phyloP scores from a whole-genome alignment of 2,797 vertebrate genomes.

The Hippopotamyrus pictus region DNA sequence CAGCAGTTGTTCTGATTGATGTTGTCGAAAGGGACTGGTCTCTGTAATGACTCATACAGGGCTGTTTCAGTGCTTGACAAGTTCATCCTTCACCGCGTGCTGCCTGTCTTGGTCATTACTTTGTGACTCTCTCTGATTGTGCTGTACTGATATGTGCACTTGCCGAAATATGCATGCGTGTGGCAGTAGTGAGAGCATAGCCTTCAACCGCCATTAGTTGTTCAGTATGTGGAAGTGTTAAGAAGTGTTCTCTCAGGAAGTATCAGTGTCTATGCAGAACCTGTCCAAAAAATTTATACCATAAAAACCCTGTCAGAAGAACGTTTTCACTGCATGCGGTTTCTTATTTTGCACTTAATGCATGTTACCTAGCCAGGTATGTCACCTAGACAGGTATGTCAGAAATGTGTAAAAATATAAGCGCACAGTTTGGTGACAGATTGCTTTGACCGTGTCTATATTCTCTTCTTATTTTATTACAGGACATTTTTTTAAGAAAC shows the following conservation, averaged over 20 bases:
- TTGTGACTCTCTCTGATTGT: not conserved
- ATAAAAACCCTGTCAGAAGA: not conserved
- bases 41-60: constrained; percentile 52
- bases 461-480: constrained; percentile 33
- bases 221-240: not conserved
- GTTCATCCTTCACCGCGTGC: not conserved
- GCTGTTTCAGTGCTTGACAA: constrained; percentile 1
- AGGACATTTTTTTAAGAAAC: constrained; percentile 84
- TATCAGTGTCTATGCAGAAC: not conserved
- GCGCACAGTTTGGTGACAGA: not conserved
- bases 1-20: constrained; percentile 64
- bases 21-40: constrained; percentile 59
- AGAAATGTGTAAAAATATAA: not conserved
- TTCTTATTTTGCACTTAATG: not conserved
- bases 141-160: not conserved
- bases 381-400: too few relatives aligned
- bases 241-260: not conserved
- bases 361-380: not conserved
- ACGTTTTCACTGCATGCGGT: not conserved
- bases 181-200: not conserved
- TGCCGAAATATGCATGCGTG: not conserved
- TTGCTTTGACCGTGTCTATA: not conserved
- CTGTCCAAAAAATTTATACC: not conserved
- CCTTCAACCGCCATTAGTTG: not conserved
- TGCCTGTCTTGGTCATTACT: not conserved